These are phyloP conservation scores for Hoplodrina blanda DNA, from an alignment of 2,888 invertebrate genomes.

Conservation along the genomic window DNA sequence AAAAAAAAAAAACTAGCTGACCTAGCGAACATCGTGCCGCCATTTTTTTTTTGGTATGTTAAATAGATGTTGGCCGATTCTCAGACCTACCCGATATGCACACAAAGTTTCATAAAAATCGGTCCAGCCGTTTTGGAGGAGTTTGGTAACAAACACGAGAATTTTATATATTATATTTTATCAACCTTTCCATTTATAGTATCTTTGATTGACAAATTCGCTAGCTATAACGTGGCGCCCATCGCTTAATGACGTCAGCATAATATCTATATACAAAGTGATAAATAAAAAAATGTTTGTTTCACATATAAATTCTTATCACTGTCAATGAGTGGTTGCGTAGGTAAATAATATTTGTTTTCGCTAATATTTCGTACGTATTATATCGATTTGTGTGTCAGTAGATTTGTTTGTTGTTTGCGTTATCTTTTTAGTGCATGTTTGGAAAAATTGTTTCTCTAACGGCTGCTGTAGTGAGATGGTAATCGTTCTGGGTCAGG, in stretches of 20 bases:
- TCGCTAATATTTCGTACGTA: constrained; percentile 48
- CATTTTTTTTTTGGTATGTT: too few species aligned
- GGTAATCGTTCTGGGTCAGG: constrained; percentile 10
- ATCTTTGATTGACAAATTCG: not conserved
- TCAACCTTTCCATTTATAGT: not conserved
- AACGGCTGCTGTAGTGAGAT: not conserved
- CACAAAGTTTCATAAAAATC: too few species aligned
- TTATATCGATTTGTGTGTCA: constrained; percentile 54
- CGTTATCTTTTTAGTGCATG: constrained; percentile 31
- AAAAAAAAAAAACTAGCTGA: too few species aligned
- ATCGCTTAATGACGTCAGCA: constrained; percentile 29
- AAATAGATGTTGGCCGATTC: too few species aligned
- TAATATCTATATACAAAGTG: constrained; percentile 30
- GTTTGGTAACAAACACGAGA: too few species aligned
- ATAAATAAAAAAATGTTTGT: constrained; percentile 61
- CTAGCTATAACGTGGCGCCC: not conserved
- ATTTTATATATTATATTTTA: too few species aligned
- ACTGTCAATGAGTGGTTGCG: constrained; percentile 51
- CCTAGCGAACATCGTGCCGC: too few species aligned
- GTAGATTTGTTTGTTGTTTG: constrained; percentile 53
- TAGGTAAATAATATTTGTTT: constrained; percentile 61
- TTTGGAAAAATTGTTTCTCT: constrained; percentile 8
- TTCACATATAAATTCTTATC: constrained; percentile 61
- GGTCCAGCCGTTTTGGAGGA: too few species aligned
- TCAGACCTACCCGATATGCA: too few species aligned